Conservation (phyloP, 2,888 invertebrate species). For the Tuberolachnus salignus region DNA sequence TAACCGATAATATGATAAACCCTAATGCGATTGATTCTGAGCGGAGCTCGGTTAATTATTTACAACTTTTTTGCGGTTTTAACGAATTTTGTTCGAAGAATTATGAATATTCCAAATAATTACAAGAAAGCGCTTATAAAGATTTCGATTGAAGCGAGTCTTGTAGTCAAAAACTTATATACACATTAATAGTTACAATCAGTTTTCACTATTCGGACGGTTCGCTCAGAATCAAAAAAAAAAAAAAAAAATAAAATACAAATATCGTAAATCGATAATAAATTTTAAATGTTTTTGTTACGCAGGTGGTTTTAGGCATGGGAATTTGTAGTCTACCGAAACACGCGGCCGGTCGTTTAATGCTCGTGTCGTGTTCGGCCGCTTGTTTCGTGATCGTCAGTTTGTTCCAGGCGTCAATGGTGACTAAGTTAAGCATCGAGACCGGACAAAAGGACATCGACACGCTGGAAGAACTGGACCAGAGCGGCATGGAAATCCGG, state of each 20-base stretch:
- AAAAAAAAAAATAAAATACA: background rate
- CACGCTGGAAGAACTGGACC: constrained; percentile 43
- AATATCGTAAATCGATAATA: no score
- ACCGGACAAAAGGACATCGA: constrained; percentile 33
- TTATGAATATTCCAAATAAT: no score
- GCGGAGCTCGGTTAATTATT: no score
- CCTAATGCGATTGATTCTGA: no score
- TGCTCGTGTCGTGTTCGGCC: constrained; percentile 36
- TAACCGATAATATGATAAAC: background rate
- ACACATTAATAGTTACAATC: no score
- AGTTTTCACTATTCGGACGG: no score
- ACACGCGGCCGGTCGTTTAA: constrained; percentile 23
- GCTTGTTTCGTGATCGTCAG: constrained; percentile 54
- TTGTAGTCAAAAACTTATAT: no score
- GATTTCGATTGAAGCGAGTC: no score
- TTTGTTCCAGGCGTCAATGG: constrained; percentile 51
- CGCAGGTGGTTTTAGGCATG: constrained; percentile 37
- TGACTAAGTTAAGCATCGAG: constrained; percentile 44
- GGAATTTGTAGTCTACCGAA: constrained; percentile 29
- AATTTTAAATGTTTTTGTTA: background rate
- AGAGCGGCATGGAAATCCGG: constrained; percentile 46
- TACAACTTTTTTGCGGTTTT: no score
- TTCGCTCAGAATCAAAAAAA: no score
- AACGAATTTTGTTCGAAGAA: no score
- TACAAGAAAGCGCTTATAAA: no score